Evolutionary conservation across 2,888 invertebrate species (phyloP), one percentile per base, ranked within the genome.

Genomic region (Cinara cedri): DNA sequence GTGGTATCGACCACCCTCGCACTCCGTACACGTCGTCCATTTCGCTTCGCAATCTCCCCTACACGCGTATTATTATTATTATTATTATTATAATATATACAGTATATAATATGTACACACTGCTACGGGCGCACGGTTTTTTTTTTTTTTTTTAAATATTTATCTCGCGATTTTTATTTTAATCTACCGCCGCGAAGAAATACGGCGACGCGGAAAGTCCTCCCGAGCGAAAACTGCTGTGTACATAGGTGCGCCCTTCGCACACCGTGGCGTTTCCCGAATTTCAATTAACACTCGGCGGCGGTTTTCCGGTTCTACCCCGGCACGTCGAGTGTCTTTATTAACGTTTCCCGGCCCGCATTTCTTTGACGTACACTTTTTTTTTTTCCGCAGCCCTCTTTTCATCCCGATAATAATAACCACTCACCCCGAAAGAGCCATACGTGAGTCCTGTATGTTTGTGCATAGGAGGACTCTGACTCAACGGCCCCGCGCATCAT

Each of bases 261-360:
- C 44, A 13, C 16, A 16, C 11, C 26, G 65, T 54, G 66, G 14
- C 10, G 14, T 26, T 9, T 13, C 10, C 14, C 66, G 76, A 57
- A 57, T 78, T 78, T 78, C 76, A 78, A 78, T 78, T 49, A 60
- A 68, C 68, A 51, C 76, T 57, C 66, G 44, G 16, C 3, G 4
- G 46, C 16, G 26, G 26, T 62, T 72, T 72, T 49, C 49, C 66
- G n/a, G 8, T 8, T 16, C 26, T 49, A 4, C 68, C 19, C 19
- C 49, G 24, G 13, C 14, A 14, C 34, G 62, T 34, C 51, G 19
- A 72, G 34, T 49, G 62, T 72, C 26, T 19, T 62, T 49, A 72
- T 62, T 62, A 62, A 34, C 34, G 46, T 49, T 60, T 21, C 46
- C 19, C 60, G 14, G 34, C 34, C 34, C 34, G 34, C 34, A 6